A percentile compares a stretch with the other conserved stretches of the same genome.
Evolutionary conservation across 2,888 invertebrate genomes (phyloP).

Genomic region (Campoletis raptor): DNA sequence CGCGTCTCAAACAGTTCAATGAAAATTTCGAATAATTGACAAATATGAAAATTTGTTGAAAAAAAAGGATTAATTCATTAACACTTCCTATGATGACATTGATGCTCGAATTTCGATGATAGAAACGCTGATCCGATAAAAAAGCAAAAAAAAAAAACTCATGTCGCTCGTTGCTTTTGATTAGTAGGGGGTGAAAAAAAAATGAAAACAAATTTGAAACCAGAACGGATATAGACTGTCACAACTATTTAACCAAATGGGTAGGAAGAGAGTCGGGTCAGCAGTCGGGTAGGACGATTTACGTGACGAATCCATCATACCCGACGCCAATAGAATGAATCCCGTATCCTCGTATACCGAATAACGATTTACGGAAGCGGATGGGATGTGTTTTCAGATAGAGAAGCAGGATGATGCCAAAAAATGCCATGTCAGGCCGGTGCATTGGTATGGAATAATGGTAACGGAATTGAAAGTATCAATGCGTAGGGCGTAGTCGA

Average conservation of each 20-base stretch:
- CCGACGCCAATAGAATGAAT: conserved; percentile 75
- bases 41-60: background rate
- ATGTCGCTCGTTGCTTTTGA: background rate
- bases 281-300: conserved; percentile 65
- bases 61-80: background rate
- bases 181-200: conserved; percentile 6
- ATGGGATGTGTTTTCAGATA: conserved; percentile 59
- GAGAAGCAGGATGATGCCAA: conserved; percentile 43
- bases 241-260: conserved; percentile 61
- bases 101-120: background rate
- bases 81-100: background rate
- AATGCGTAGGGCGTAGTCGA: conserved; percentile 22
- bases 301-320: conserved; percentile 75
- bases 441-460: conserved; percentile 65
- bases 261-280: conserved; percentile 24
- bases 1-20: background rate
- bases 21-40: background rate
- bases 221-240: conserved; percentile 56
- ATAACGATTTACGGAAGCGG: conserved; percentile 65
- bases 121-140: background rate
- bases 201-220: conserved; percentile 25
- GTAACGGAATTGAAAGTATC: conserved; percentile 74
- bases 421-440: conserved; percentile 68
- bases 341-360: conserved; percentile 67
- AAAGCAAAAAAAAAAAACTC: background rate